Conservation (phyloP, 2,797 vertebrate genomes). For the Falco columbarius region DNA sequence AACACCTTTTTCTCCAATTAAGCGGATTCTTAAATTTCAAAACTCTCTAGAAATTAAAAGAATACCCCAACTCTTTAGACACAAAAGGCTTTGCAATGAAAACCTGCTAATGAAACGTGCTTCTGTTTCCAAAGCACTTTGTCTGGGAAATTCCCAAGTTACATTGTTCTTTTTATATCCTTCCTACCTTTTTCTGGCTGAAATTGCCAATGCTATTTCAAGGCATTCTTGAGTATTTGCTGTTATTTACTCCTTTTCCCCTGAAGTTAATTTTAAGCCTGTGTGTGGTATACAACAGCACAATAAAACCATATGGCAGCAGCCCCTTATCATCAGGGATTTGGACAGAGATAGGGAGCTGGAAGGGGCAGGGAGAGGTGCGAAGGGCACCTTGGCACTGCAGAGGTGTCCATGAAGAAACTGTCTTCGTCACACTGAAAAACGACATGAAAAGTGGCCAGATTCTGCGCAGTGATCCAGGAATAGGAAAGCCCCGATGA, state of each 20-base stretch:
- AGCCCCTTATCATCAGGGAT: not conserved
- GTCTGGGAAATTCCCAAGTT: not conserved
- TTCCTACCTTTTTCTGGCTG: not conserved
- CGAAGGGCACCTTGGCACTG: not conserved
- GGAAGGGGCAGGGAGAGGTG: not conserved
- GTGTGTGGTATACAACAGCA: not conserved
- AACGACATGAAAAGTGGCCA: not conserved
- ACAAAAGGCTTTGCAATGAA: not conserved
- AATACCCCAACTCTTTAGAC: not conserved
- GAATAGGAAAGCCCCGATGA: accelerated
- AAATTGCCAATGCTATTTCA: not conserved
- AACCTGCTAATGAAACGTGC: not conserved
- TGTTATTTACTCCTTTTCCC: not conserved
- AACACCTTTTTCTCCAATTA: not conserved
- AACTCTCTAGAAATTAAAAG: not conserved
- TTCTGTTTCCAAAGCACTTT: not conserved
- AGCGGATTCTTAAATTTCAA: not conserved
- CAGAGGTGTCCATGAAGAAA: not conserved
- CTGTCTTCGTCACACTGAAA: not conserved
- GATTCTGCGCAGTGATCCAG: not conserved
- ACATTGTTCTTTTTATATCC: not conserved
- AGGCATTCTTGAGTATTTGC: not conserved
- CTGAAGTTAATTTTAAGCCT: not conserved
- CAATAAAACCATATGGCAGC: not conserved
- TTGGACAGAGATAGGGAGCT: not conserved